A percentile compares a stretch with the other conserved stretches of the same genome.
These are phyloP conservation scores for Zootoca vivipara DNA, from an alignment of 2,113 vertebrate species.

Conservation along the genomic window DNA sequence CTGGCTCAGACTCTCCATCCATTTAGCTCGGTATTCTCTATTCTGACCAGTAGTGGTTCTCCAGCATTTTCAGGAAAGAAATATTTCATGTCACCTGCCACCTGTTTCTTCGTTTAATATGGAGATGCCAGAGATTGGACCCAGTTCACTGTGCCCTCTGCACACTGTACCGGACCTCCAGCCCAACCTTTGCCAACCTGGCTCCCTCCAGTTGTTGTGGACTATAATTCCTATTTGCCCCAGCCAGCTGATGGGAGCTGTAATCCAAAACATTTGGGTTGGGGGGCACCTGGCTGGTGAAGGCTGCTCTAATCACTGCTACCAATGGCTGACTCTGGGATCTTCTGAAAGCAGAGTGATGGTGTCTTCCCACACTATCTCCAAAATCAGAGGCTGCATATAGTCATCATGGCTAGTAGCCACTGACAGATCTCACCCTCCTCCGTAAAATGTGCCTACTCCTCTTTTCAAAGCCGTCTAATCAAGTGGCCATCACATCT, in stretches of 20 bases:
- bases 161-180: neutral
- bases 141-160: neutral
- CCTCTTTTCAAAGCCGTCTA: neutral
- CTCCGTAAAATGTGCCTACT: neutral
- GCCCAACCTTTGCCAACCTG: neutral
- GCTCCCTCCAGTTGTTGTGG: neutral
- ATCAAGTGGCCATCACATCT: neutral
- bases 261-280: neutral
- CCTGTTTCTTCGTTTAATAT: too few species aligned
- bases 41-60: neutral
- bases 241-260: neutral
- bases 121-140: neutral
- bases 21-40: neutral
- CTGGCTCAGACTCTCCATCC: too few species aligned
- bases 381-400: neutral
- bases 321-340: neutral
- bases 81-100: too few species aligned
- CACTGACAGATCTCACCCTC: neutral
- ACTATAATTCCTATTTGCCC: neutral
- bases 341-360: neutral
- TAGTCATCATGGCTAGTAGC: neutral
- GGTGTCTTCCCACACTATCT: neutral
- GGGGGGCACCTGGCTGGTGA: neutral
- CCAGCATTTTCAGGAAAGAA: neutral
- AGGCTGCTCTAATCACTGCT: neutral